Evolutionary conservation across 1,140 invertebrate species (phyloP), one percentile per base, ranked within the genome.

Genomic region (Rhizoglyphus robini): DNA sequence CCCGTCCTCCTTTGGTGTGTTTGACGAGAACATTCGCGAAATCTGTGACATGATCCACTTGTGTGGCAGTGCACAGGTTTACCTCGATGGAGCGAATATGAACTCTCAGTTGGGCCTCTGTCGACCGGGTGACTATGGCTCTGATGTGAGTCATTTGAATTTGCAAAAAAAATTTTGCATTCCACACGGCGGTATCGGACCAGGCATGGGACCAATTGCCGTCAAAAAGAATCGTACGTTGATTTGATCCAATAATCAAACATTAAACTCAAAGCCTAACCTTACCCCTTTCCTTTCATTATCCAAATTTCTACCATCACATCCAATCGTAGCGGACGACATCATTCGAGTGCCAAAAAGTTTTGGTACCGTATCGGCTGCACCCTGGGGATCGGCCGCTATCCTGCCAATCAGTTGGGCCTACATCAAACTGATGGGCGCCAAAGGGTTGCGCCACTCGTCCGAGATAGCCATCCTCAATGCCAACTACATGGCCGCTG

Each of bases 21-120:
- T 99, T 76, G 96, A 99, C 74, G 90, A 95, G 71, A 88, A 86
- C 0, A 88, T 98, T 3, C 77, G 86, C 0, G 89, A 96, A 65
- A 87, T 99, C 32, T 99, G 96, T 75, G 83, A 86, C 30, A 77
- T 94, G 69, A 85, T 96, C 36, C 96, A 99, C 75, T 80, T 84
- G 48, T 84, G 87, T 72, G 96, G 96, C 3, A 58, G 49, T 4
- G 96, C 94, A 0, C 95, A 98, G 77, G 84, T 99, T 0, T 99
- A 99, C 74, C 76, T 99, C 20, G 96, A 99, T 75, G 96, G 96
- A 1, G 96, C 96, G n/a, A 99, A 99, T 73, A 97, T 99, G 92
- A 99, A 99, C 75, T 96, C 96, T 1, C 96, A 99, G 80, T 92
- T 96, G 48, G 96, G 93, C 15, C 78, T 99, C 0, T 98, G 95